Evolutionary conservation across 1,140 invertebrate species (phyloP).

Genomic region (Bombus picipes): DNA sequence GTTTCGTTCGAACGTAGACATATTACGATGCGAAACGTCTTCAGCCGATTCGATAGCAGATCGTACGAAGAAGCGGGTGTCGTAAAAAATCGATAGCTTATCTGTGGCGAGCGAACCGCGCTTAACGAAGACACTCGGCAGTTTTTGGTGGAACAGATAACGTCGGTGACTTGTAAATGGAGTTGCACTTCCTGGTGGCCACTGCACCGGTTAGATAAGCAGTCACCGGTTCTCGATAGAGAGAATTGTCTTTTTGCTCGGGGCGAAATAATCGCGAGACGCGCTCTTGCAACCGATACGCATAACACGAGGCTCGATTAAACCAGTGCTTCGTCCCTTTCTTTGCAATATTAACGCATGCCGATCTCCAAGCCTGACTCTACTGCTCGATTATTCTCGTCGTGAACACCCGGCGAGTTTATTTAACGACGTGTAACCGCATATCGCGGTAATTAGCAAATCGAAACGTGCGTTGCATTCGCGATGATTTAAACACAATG

Average conservation of each 20-base stretch:
- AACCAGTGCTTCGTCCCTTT: not conserved
- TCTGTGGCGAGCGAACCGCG: not conserved
- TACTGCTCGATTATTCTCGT: not conserved
- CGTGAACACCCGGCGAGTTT: not conserved
- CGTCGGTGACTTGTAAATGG: constrained; percentile 29
- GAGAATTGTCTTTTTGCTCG: too few relatives aligned
- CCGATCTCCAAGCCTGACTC: not conserved
- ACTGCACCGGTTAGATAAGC: too few relatives aligned
- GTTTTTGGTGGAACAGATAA: constrained; percentile 37
- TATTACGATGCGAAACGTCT: too few relatives aligned
- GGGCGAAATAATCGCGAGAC: not conserved
- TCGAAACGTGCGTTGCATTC: too few relatives aligned
- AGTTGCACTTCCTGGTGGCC: not conserved
- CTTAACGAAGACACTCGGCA: constrained; percentile 31
- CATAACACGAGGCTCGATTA: not conserved
- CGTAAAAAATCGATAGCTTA: constrained; percentile 37
- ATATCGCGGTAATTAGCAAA: not conserved
- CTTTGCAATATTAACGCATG: not conserved
- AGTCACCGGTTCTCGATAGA: not conserved
- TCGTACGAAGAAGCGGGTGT: constrained; percentile 1
- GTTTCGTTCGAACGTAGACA: too few relatives aligned
- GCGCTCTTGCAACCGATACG: not conserved
- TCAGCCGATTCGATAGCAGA: not conserved
- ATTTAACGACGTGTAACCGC: not conserved
- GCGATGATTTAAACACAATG: not conserved